Evolutionary conservation across 2,113 vertebrate genomes (phyloP).

Genomic region (Oryzias curvinotus): DNA sequence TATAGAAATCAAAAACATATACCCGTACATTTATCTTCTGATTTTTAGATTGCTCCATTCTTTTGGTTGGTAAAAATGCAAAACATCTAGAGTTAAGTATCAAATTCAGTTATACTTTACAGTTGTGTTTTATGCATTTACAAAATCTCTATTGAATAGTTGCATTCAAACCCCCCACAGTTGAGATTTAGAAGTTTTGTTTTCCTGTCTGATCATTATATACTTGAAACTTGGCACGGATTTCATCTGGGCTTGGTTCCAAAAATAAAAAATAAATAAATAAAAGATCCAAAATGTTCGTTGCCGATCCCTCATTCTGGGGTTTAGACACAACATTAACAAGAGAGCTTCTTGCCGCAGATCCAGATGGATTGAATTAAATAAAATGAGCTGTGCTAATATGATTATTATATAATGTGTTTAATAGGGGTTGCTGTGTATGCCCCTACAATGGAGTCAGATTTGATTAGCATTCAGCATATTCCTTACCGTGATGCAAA

Average conservation of each 20-base stretch:
- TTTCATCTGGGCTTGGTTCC: conserved; percentile 62
- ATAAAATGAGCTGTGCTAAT: conserved; percentile 54
- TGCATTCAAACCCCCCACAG: conserved; percentile 32
- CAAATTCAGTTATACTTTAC: conserved; percentile 30
- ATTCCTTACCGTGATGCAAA: conserved; percentile 43
- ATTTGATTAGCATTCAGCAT: conserved; percentile 46
- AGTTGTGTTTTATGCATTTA: conserved; percentile 33
- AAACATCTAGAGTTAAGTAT: too few species aligned
- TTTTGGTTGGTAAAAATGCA: too few species aligned
- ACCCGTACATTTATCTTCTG: not conserved
- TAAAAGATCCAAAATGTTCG: conserved; percentile 50
- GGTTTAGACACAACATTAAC: conserved; percentile 63
- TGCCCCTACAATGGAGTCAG: conserved; percentile 22
- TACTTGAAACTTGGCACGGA: conserved; percentile 54
- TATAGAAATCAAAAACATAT: not conserved
- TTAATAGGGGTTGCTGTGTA: conserved; percentile 46
- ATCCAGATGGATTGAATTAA: conserved; percentile 63
- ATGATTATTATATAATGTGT: conserved; percentile 53
- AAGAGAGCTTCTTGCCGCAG: conserved; percentile 37
- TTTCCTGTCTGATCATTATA: conserved; percentile 57
- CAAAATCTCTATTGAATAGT: conserved; percentile 43
- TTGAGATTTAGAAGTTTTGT: conserved; percentile 56
- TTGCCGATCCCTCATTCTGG: conserved; percentile 53
- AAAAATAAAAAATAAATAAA: conserved; percentile 21
- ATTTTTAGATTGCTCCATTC: not conserved